Base-by-base conservation (phyloP, 1,140 invertebrate species). In the Agrypnia vestita region DNA sequence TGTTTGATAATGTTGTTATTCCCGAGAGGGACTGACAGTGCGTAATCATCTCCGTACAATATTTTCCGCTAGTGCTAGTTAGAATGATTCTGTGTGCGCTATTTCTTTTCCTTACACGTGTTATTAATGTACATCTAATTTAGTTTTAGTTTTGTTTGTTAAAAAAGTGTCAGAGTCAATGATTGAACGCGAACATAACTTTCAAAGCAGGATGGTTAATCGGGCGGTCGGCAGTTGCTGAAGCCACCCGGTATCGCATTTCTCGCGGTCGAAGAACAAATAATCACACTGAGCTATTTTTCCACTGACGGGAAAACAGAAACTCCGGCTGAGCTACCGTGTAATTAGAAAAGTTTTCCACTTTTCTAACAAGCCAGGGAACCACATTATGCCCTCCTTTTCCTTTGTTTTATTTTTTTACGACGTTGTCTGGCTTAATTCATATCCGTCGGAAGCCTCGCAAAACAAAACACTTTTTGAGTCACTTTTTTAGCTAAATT, bases 331-430 rank as follows among this genome's bases (percentile, higher is more conserved):
- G 59, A 74, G 51, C 43, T 56, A 74, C 46, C 55, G 19, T 67
- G 77, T 78, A 78, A 78, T 78, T 78, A 78, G 77, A 78, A 78
- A 78, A 78, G 46, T 78, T 78, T 78, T 71, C 69, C 56, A 73
- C 77, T 78, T 78, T 73, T 67, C 35, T 59, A 71, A 72, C 76
- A 78, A 69, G 49, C 76, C 64, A 8, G 25, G 12, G 49, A 76
- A 76, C 56, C 46, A 62, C 74, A 76, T 76, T 76, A 76, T 19
- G 47, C 69, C 47, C 17, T 25, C 25, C 3, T 35, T 12, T 13
- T 51, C 25, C 69, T 51, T 17, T 51, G 44, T 47, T 71, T 25
- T 46, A n/a, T 67, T 67, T 67, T 64, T 71, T 72, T 72, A 51
- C 59, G 35, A 51, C 15, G 44, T 12, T 71, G 44, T 47, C 47